These are phyloP conservation scores for Pseudorhombus dupliciocellatus DNA, from an alignment of 2,113 vertebrate genomes.

Conservation along the genomic window DNA sequence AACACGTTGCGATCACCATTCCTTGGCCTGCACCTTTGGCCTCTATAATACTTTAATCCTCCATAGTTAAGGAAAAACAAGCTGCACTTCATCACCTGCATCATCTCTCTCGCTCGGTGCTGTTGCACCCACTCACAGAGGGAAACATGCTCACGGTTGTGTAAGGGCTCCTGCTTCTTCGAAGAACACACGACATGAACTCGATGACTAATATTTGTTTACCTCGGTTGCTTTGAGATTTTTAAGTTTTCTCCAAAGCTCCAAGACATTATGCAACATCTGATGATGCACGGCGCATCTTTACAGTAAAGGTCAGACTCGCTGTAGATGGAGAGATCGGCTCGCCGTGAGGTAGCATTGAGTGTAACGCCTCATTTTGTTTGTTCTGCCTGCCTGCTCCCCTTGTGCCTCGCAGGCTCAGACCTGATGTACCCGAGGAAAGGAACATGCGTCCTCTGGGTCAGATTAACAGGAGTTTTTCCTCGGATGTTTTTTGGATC, in stretches of 20 bases:
- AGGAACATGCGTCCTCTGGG: constrained; percentile 14
- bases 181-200: constrained; percentile 52
- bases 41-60: constrained; percentile 21
- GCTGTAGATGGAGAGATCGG: constrained; percentile 6
- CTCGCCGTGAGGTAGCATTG: constrained; percentile 5
- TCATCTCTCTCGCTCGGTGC: constrained; percentile 15
- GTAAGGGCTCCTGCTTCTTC: constrained; percentile 51
- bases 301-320: constrained; percentile 51
- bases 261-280: constrained; percentile 59
- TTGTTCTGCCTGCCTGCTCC: constrained; percentile 34
- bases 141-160: constrained; percentile 59
- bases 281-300: constrained; percentile 48
- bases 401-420: constrained; percentile 18
- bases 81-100: constrained; percentile 40
- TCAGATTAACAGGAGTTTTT: constrained; percentile 38
- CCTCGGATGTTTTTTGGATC: not conserved
- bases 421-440: constrained; percentile 9
- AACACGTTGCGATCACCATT: not conserved
- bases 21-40: constrained; percentile 25
- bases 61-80: constrained; percentile 23
- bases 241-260: constrained; percentile 57
- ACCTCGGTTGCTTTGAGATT: constrained; percentile 54
- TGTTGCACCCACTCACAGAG: constrained; percentile 61
- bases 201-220: constrained; percentile 71
- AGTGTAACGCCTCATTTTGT: constrained; percentile 10